Base-by-base conservation (phyloP, 2,113 vertebrate genomes). In the Elanus axillaris region DNA sequence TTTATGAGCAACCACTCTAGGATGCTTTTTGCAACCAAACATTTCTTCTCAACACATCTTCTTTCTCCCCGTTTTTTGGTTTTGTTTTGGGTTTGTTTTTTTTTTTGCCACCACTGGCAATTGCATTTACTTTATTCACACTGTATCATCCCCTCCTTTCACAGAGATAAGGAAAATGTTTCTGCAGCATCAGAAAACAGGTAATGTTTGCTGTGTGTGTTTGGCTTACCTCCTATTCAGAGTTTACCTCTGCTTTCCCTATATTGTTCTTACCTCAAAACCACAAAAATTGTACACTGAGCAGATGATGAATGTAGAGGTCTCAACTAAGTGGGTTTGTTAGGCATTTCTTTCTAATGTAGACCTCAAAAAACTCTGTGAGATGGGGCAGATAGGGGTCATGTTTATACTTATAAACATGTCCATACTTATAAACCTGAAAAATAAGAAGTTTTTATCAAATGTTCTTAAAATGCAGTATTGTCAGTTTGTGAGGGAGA, bases 101-200 rank as follows among this genome's bases (percentile, higher is more conserved):
- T 48, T 63, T 83, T 79, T 68, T 67, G 12, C 22, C 40, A 58
- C 14, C 3, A 3, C 14, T 58, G 53, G 34, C 20, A 66, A 13
- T 27, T 85, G 53, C 80, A 47, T 79, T 90, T 72, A 29, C 68
- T 96, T 95, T 85, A 92, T 98, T 97, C 94, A 96, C 76, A 10
- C 43, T 90, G 11, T 98, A 80, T 98, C 93, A 83, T 98, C 93
- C 96, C 96, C 97, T 98, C 97, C 97, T 98, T 98, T 85, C 96
- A 95, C 98, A 98, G 98, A 94, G 90, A 96, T 93, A 98, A 98
- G 93, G 97, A 97, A 96, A 97, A 97, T 16, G 84, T 91, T 93
- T 84, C 96, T n/a, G 96, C 91, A 91, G 81, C 96, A 80, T 86
- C 97, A 81, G 95, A 97, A 94, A 97, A 96, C 96, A 98, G 98